phyloP scores from a whole-genome alignment of 2,888 invertebrate species.

The Acleris emargana region DNA sequence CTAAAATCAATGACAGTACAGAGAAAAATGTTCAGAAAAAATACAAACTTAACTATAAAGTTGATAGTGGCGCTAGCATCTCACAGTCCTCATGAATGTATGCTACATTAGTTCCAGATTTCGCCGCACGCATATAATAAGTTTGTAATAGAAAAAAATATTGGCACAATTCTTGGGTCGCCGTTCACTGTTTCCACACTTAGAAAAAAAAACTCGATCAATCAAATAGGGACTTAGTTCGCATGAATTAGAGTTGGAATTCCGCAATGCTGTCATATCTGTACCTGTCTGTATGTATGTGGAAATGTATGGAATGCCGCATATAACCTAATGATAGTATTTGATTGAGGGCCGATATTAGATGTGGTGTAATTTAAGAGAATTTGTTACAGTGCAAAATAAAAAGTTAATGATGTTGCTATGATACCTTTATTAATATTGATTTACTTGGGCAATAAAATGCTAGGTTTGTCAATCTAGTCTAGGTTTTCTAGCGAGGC shows the following conservation, averaged over 20 bases:
- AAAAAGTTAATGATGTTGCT: not conserved
- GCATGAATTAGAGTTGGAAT: constrained; percentile 10
- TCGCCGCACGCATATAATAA: constrained; percentile 20
- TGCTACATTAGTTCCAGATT: not conserved
- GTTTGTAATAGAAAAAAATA: constrained; percentile 20
- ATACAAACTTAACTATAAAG: constrained; percentile 13
- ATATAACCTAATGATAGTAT: constrained; percentile 32
- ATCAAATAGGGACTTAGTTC: constrained; percentile 27
- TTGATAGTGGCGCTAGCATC: not conserved
- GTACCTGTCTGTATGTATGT: constrained; percentile 2
- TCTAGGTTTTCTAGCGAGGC: no score
- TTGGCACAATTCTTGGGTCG: constrained; percentile 20
- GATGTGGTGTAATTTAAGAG: constrained; percentile 17
- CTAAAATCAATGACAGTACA: not conserved
- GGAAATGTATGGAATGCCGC: constrained; percentile 29
- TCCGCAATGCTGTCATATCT: constrained; percentile 1
- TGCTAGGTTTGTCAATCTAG: no score
- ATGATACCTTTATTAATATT: not conserved
- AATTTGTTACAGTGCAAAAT: constrained; percentile 9
- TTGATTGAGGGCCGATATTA: constrained; percentile 26
- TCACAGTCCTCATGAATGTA: not conserved
- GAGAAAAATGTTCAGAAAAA: constrained; percentile 16
- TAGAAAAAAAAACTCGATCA: constrained; percentile 26
- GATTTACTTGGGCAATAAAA: no score
- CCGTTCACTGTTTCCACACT: constrained; percentile 34